These are phyloP conservation scores for Cyclophora albipunctata DNA, from an alignment of 2,888 invertebrate genomes.

Conservation along the genomic window DNA sequence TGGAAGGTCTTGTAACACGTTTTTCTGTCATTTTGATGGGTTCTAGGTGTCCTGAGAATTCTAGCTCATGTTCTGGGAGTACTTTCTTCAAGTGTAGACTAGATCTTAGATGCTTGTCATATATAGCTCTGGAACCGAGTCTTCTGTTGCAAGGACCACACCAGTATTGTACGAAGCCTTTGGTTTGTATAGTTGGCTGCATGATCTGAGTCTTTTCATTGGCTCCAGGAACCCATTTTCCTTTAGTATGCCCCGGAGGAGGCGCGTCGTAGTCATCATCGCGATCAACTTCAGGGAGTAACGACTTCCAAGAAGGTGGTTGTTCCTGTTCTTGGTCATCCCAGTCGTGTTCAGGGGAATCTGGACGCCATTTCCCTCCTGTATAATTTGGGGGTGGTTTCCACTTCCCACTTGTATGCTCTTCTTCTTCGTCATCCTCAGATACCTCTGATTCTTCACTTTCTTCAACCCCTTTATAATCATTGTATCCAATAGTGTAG, in stretches of 20 bases:
- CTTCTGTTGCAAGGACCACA: slow-evolving; percentile 87
- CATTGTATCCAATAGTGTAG: slow-evolving; percentile 52
- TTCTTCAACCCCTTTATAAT: slow-evolving; percentile 61
- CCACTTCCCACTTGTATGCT: slow-evolving; percentile 82
- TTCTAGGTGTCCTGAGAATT: slow-evolving; percentile 70
- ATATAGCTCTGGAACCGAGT: slow-evolving; percentile 82
- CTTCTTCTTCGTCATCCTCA: slow-evolving; percentile 75
- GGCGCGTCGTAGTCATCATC: slow-evolving; percentile 75
- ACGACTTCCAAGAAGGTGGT: slow-evolving; percentile 80
- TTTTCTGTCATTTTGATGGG: slow-evolving; percentile 43
- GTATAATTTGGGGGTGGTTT: slow-evolving; percentile 76
- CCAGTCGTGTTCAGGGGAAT: slow-evolving; percentile 73
- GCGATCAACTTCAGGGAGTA: slow-evolving; percentile 49
- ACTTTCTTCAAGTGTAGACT: slow-evolving; percentile 81
- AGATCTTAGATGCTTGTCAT: slow-evolving; percentile 85
- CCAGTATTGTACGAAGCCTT: slow-evolving; percentile 80
- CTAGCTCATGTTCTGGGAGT: slow-evolving; percentile 80
- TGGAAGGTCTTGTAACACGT: slow-evolving; percentile 49
- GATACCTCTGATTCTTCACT: slow-evolving; percentile 76
- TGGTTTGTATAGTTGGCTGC: slow-evolving; percentile 68
- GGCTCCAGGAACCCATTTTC: slow-evolving; percentile 87
- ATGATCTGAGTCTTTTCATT: slow-evolving; percentile 70
- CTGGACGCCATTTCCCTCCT: slow-evolving; percentile 66
- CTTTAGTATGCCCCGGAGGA: slow-evolving; percentile 82
- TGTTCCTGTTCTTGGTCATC: slow-evolving; percentile 71